Base-by-base conservation (phyloP, 1,140 invertebrate genomes). In the Aleiodes sp. region DNA sequence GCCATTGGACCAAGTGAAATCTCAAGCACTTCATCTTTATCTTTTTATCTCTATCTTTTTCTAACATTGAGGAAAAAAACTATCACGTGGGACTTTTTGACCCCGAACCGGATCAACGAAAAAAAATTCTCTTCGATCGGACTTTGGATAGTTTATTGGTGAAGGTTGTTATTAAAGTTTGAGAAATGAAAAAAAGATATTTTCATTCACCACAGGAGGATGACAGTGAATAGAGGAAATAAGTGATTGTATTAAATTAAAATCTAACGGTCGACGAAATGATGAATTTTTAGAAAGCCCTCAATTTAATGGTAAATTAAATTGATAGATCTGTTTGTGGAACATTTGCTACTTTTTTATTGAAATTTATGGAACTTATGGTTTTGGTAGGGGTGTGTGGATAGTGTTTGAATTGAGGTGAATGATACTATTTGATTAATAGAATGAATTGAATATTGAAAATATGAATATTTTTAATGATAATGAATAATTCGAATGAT, bases 1-100 rank as follows among this genome's bases (percentile, higher is more conserved):
- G 69, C 69, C 64, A 70, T 52, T 66, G 64, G 63, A 63, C 19
- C 35, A 62, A 65, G 64, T 60, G 64, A 70, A 62, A 66, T 66
- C 24, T 65, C 28, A 21, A 26, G 2, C 16, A 9, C 24, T 41
- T 12, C 16, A 24, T 16, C 14, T 8, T 12, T 26, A 37, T 8
- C 21, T 26, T 21, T 35, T 41, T 65, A 21, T 16, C 62, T 41
- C 46, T 52, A 52, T 52, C n/a, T n/a, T n/a, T n/a, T n/a, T n/a
- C n/a, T 14, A 59, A 59, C 24, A 33, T 33, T 68, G 59, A 60
- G 14, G 61, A 57, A 28, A 12, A 41, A 12, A 65, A 65, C 37
- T 63, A 63, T 63, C 63, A 43, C 43, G 63, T 26, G 19, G 37
- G 19, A 21, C 37, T 29, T 63, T 63, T 62, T 43, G 59, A 68